Base-by-base conservation (phyloP, 2,888 invertebrate species). In the Tubulanus polymorphus region DNA sequence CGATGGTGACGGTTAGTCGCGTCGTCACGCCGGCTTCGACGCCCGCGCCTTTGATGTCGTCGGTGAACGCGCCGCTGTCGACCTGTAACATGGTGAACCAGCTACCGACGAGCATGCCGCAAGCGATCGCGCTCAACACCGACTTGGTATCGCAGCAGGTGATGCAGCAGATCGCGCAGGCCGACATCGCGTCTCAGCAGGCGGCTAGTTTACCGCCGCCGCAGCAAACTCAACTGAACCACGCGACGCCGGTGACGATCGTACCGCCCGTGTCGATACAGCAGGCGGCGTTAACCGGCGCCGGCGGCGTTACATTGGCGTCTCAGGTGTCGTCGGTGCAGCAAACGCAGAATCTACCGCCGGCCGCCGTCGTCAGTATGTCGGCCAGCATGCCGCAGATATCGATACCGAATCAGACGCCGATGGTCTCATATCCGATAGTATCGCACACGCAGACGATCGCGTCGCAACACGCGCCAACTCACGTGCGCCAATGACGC, bases 1-100 rank as follows among this genome's bases (percentile, higher is more conserved):
- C 72, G 5, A 63, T 69, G 10, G 64, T 66, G 15, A 66, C 60
- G n/a, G 70, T 67, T 54, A 72, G 75, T 56, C 80, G 80, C 48
- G 65, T 78, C 52, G 74, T 77, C 5, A 76, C 79, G 3, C 74
- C 76, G 46, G 76, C 85, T 15, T 85, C 86, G 5, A 83, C 84
- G 10, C 84, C 85, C 1, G 84, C 84, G 23, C 57, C 67, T 63
- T 51, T 73, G 80, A 78, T 65, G 53, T 55, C 60, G 26, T 63
- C 59, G 10, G 63, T 65, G 18, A 62, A 61, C 47, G 59, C 63
- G 3, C 66, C 57, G 55, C 55, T 54, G 25, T 58, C 61, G 6
- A 60, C 63, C 35, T 60, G 63, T 26, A 37, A 41, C 50, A 52
- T 30, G 15, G 37, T 30, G 18, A 37, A 69, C 53, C 65, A 65